Conservation (phyloP, 2,113 vertebrate species). For the Pseudorhombus dupliciocellatus region DNA sequence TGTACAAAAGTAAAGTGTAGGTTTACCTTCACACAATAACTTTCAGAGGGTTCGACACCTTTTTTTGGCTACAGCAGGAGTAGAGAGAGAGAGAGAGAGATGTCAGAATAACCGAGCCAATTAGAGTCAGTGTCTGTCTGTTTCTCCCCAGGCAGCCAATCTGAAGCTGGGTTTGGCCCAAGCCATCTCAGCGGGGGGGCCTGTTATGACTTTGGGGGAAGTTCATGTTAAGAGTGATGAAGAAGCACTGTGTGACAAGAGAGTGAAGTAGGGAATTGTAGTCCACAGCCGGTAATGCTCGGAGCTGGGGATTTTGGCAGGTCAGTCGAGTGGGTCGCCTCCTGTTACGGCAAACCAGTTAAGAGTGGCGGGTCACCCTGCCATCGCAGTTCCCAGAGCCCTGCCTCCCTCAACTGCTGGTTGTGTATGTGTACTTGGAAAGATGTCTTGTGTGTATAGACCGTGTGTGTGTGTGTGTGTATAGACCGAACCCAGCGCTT, state of each 20-base stretch:
- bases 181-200: background rate
- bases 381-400: conserved; percentile 2
- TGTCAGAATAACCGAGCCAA: background rate
- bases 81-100: background rate
- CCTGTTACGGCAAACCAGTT: conserved; percentile 34
- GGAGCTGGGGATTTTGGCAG: conserved; percentile 12
- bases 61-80: background rate
- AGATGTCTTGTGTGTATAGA: background rate
- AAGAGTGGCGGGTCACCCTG: conserved; percentile 30
- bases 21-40: background rate
- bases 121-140: background rate
- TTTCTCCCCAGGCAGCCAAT: conserved; percentile 2
- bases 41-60: background rate
- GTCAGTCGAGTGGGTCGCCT: conserved; percentile 36
- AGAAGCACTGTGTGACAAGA: background rate
- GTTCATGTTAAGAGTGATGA: background rate
- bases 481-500: background rate
- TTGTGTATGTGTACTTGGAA: conserved; percentile 15
- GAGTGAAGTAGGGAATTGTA: background rate
- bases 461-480: no score
- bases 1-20: background rate
- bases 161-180: background rate
- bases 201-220: background rate
- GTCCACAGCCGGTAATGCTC: background rate
- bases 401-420: conserved; percentile 20